Evolutionary conservation across 2,113 vertebrate species (phyloP), one percentile per base, ranked within the genome.

Genomic region (Grammomys surdaster): DNA sequence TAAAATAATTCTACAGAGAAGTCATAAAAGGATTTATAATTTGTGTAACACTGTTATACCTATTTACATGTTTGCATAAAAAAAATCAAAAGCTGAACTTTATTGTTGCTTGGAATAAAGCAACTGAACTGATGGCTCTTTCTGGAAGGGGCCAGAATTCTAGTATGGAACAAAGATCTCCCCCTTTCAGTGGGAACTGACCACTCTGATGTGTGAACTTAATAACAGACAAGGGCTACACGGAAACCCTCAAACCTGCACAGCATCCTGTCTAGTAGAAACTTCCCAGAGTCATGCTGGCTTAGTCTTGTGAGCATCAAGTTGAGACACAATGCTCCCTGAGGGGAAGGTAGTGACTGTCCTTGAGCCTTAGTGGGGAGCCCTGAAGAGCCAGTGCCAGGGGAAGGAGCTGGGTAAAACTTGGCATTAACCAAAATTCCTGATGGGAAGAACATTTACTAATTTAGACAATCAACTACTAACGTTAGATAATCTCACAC

Each of bases 21-120:
- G 75, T 0, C 63, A 90, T 20, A 36, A 43, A 73, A 77, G 67
- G 43, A 56, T 70, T 31, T 16, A 77, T 22, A 63, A 11, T 51
- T 60, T 46, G 8, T 1, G 19, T 1, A 72, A n/a, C 14, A 73
- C 8, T 5, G 40, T 6, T n/a, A 69, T 24, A 51, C 36, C 63
- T 22, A 0, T 12, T 89, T 33, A 10, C 26, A 77, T 11, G 70
- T 65, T n/a, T 51, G 20, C 3, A 24, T 48, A 63, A 46, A 85
- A 93, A 95, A 95, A 60, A 54, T 2, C 40, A 75, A 70, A 89
- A 76, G 40, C 36, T 86, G 24, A 36, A 78, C 51, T 76, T 87
- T 40, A 48, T 65, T 94, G 94, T 69, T 77, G 48, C n/a, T n/a
- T 51, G 33, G 70, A 72, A 20, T 4, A 36, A 24, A 12, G 54